phyloP scores from a whole-genome alignment of 2,888 invertebrate genomes.

The Eupithecia exiguata region DNA sequence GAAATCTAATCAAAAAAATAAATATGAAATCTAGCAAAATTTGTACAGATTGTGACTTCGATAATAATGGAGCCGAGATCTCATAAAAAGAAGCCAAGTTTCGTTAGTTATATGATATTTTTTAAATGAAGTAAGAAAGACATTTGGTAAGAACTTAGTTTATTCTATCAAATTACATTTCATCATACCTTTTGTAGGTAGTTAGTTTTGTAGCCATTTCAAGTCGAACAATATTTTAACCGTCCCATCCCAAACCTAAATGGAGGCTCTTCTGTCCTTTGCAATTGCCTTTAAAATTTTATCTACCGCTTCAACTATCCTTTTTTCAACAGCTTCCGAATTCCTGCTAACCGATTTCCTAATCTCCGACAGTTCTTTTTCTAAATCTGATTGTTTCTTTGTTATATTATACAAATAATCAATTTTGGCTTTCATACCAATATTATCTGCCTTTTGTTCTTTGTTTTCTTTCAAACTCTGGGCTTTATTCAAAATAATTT shows the following conservation, averaged over 20 bases:
- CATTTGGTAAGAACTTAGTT: no score
- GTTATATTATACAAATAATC: neutral
- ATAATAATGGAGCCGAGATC: no score
- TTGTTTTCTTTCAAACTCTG: neutral
- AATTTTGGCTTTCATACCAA: neutral
- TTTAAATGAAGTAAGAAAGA: no score
- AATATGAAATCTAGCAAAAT: no score
- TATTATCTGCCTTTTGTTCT: neutral
- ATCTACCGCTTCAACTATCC: neutral
- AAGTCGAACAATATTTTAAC: no score
- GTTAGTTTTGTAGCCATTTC: no score
- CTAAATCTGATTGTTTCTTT: neutral
- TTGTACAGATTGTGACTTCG: no score
- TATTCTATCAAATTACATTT: neutral
- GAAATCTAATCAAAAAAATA: no score
- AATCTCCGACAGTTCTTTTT: neutral
- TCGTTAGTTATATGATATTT: no score
- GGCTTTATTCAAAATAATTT: neutral
- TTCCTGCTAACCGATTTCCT: neutral
- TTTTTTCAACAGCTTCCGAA: neutral
- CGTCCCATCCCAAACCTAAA: neutral
- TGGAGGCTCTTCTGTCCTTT: neutral
- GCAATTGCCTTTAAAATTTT: neutral
- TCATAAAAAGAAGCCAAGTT: no score
- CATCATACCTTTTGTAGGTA: no score